phyloP scores from a whole-genome alignment of 1,140 invertebrate genomes.

The Tribolium madens region DNA sequence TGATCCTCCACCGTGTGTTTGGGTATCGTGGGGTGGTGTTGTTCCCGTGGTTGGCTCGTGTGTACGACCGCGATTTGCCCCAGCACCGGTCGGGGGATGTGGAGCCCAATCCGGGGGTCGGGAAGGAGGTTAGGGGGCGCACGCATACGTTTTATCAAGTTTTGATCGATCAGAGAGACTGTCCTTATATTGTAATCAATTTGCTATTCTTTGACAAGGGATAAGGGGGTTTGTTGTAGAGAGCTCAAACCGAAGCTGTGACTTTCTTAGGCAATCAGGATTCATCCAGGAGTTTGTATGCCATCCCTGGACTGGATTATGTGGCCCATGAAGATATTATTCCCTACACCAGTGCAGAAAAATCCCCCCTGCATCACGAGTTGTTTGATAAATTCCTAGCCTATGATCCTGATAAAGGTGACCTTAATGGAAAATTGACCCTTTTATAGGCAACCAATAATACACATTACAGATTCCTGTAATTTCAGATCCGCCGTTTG shows the following conservation, averaged over 20 bases:
- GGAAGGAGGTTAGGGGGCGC: constrained; percentile 90
- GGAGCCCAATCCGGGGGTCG: constrained; percentile 67
- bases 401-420: constrained; percentile 82
- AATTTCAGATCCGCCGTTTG: constrained; percentile 83
- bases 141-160: constrained; percentile 98
- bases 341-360: constrained; percentile 85
- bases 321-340: constrained; percentile 96
- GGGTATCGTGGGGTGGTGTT: constrained; percentile 95
- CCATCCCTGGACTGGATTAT: constrained; percentile 96
- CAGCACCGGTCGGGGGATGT: constrained; percentile 61
- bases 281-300: constrained; percentile 91
- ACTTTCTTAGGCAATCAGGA: constrained; percentile 98
- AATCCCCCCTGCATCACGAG: constrained; percentile 91
- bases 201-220: background rate
- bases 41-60: constrained; percentile 94
- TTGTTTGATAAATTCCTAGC: constrained; percentile 96
- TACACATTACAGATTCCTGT: background rate
- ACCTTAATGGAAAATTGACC: constrained; percentile 16
- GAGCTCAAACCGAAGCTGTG: constrained; percentile 96
- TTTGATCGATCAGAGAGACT: constrained; percentile 95
- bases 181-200: constrained; percentile 87
- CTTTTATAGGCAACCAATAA: background rate
- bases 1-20: constrained; percentile 95
- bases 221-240: constrained; percentile 69
- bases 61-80: constrained; percentile 92